Percentiles rank a stretch among this genome's conserved stretches.
phyloP scores from a whole-genome alignment of 2,888 invertebrate genomes.

The Amorpha juglandis region DNA sequence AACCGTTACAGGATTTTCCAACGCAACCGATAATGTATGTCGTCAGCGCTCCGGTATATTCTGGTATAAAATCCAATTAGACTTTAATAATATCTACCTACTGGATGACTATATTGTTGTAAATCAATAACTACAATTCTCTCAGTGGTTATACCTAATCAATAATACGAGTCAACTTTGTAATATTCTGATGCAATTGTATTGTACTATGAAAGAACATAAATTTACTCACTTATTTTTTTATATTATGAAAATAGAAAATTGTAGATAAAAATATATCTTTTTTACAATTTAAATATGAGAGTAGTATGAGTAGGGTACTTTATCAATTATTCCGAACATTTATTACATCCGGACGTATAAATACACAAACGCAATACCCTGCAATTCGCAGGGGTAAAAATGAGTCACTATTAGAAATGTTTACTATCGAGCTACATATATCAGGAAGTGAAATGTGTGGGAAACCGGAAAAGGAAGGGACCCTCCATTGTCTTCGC shows the following conservation, averaged over 20 bases:
- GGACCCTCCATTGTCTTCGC: background rate
- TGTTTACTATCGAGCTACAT: background rate
- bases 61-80: constrained; percentile 42
- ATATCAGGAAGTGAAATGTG: constrained; percentile 6
- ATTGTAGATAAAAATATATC: too few species aligned
- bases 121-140: background rate
- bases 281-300: too few species aligned
- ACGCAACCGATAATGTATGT: constrained; percentile 1
- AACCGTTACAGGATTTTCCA: constrained; percentile 28
- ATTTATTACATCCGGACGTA: constrained; percentile 17
- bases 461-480: constrained; percentile 2
- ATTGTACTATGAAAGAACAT: background rate
- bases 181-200: background rate
- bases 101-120: background rate
- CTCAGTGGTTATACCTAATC: background rate
- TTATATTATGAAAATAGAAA: too few species aligned
- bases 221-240: background rate
- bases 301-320: too few species aligned
- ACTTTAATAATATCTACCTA: constrained; percentile 19
- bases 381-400: background rate
- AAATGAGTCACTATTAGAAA: constrained; percentile 6
- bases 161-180: background rate
- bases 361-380: constrained; percentile 6
- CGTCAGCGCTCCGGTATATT: constrained; percentile 29
- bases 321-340: constrained; percentile 4